These are phyloP conservation scores for Channa argus DNA, from an alignment of 2,113 vertebrate species.

Conservation along the genomic window DNA sequence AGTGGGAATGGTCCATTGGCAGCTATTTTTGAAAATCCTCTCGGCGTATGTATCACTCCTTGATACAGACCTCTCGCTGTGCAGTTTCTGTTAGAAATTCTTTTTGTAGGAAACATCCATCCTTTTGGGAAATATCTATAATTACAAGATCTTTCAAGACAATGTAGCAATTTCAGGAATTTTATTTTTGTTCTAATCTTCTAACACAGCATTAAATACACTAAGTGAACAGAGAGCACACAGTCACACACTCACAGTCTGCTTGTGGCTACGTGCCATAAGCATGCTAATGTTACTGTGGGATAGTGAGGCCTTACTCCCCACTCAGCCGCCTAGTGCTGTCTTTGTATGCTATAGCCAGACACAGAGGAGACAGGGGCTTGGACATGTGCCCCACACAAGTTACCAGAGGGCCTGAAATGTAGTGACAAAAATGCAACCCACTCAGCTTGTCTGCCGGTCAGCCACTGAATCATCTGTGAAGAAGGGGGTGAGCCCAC, in stretches of 20 bases:
- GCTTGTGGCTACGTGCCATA: slow-evolving; percentile 48
- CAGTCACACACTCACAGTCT: slow-evolving; percentile 32
- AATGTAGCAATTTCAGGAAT: background rate
- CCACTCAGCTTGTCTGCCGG: slow-evolving; percentile 49
- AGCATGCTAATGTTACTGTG: slow-evolving; percentile 58
- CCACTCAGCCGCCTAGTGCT: slow-evolving; percentile 31
- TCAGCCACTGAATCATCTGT: slow-evolving; percentile 65
- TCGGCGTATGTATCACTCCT: background rate
- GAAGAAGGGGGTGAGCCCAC: slow-evolving; percentile 55
- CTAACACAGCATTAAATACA: background rate
- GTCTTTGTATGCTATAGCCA: slow-evolving; percentile 49
- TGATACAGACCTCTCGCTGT: background rate
- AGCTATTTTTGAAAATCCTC: background rate
- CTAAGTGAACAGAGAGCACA: slow-evolving; percentile 30
- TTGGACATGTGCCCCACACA: slow-evolving; percentile 57
- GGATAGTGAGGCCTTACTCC: slow-evolving; percentile 53
- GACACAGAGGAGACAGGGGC: slow-evolving; percentile 58
- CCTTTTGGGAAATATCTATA: slow-evolving; percentile 25
- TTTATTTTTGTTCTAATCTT: background rate
- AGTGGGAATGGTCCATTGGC: slow-evolving; percentile 3
- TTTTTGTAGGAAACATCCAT: background rate
- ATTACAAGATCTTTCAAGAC: slow-evolving; percentile 14
- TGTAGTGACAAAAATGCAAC: slow-evolving; percentile 67
- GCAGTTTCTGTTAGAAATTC: background rate
- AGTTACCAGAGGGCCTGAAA: slow-evolving; percentile 55